phyloP scores from a whole-genome alignment of 2,113 vertebrate genomes.

The Suncus etruscus region DNA sequence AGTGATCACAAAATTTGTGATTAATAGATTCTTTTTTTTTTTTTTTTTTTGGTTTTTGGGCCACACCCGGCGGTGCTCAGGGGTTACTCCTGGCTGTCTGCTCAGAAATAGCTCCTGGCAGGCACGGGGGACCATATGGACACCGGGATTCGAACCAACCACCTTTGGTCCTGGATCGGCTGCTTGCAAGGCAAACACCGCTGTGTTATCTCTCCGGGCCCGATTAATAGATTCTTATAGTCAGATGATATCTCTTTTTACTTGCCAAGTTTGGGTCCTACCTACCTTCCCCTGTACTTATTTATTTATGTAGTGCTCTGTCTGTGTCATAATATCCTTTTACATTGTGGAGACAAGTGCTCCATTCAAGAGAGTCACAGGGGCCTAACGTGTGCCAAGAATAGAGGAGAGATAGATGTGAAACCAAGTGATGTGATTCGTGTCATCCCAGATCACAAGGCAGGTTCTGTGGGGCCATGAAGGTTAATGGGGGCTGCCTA shows the following conservation, averaged over 20 bases:
- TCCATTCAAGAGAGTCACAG: conserved; percentile 53
- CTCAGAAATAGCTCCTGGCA: no score
- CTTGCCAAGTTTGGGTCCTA: not conserved
- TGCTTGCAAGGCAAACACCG: no score
- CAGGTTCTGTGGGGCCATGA: not conserved
- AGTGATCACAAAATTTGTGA: not conserved
- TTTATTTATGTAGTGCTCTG: conserved; percentile 12
- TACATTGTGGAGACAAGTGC: conserved; percentile 46
- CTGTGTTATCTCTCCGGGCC: no score
- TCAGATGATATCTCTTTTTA: not conserved
- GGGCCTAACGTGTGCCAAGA: conserved; percentile 26
- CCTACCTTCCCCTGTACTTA: not conserved
- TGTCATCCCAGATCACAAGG: not conserved
- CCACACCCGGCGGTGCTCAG: no score
- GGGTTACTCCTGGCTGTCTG: no score
- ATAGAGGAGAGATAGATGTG: not conserved
- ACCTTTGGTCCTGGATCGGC: no score
- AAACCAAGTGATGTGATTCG: not conserved
- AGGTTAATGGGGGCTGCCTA: no score
- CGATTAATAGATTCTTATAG: not conserved
- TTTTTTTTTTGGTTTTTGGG: no score
- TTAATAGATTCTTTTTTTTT: no score
- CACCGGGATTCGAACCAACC: no score
- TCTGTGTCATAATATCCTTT: conserved; percentile 55
- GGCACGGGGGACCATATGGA: no score